Evolutionary conservation across 2,888 invertebrate species (phyloP).

Genomic region (Clistopyga incitator): DNA sequence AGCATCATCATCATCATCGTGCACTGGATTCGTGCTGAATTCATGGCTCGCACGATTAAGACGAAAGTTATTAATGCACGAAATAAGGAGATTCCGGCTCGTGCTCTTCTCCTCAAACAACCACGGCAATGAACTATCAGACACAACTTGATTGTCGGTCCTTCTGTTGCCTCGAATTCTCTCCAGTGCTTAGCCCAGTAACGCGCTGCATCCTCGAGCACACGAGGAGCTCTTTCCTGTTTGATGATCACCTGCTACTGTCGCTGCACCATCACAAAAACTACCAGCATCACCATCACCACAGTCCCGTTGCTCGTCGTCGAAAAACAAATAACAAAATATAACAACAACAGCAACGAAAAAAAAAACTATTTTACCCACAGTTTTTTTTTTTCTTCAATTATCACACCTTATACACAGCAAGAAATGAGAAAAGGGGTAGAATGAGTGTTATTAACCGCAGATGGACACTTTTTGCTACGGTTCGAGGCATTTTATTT

Average conservation of each 20-base stretch:
- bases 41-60: not conserved
- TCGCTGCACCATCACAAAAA: not conserved
- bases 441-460: not conserved
- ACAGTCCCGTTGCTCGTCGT: not conserved
- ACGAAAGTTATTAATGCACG: not conserved
- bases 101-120: not conserved
- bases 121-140: not conserved
- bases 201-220: slow-evolving; percentile 33
- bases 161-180: slow-evolving; percentile 10
- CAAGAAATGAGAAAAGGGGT: not conserved
- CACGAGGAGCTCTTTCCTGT: slow-evolving; percentile 21
- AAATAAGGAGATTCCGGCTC: not conserved
- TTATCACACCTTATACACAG: not conserved
- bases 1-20: slow-evolving; percentile 57
- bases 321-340: not conserved
- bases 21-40: not conserved
- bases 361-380: not conserved
- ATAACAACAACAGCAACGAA: not conserved
- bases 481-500: slow-evolving; percentile 36
- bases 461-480: slow-evolving; percentile 17
- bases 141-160: not conserved
- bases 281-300: not conserved
- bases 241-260: not conserved
- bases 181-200: slow-evolving; percentile 4
- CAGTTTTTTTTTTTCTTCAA: not conserved